A percentile compares a stretch with the other conserved stretches of the same genome.
phyloP scores from a whole-genome alignment of 2,797 vertebrate genomes.

The Balearica regulorum region DNA sequence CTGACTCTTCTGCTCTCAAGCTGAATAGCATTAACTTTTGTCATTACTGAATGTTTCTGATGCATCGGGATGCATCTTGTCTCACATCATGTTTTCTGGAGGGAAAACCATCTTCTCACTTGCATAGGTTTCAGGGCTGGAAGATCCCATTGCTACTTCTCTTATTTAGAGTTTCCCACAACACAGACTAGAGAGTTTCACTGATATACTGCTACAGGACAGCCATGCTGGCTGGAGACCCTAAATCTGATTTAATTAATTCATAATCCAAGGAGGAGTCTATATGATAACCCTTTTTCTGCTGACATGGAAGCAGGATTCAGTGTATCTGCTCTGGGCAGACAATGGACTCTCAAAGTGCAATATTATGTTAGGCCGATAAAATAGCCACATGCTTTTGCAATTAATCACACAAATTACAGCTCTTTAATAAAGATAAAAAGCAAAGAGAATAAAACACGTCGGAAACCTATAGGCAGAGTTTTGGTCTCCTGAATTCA shows the following conservation, averaged over 20 bases:
- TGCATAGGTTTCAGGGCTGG: neutral
- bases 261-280: neutral
- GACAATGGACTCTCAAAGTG: neutral
- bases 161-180: neutral
- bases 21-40: neutral
- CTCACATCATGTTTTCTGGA: neutral
- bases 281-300: neutral
- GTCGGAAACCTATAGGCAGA: neutral
- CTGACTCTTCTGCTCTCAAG: neutral
- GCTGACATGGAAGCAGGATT: neutral
- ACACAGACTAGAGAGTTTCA: neutral
- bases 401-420: constrained; percentile 27
- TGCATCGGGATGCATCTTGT: neutral
- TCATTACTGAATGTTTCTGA: neutral
- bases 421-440: constrained; percentile 4
- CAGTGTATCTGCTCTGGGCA: neutral
- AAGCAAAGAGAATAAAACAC: constrained; percentile 5
- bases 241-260: neutral
- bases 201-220: neutral
- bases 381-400: neutral
- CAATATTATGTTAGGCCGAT: neutral
- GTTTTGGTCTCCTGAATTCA: neutral
- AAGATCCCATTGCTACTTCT: neutral
- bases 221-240: neutral
- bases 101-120: neutral